These are phyloP conservation scores for Ammospiza nelsoni DNA, from an alignment of 2,113 vertebrate genomes.

Conservation along the genomic window DNA sequence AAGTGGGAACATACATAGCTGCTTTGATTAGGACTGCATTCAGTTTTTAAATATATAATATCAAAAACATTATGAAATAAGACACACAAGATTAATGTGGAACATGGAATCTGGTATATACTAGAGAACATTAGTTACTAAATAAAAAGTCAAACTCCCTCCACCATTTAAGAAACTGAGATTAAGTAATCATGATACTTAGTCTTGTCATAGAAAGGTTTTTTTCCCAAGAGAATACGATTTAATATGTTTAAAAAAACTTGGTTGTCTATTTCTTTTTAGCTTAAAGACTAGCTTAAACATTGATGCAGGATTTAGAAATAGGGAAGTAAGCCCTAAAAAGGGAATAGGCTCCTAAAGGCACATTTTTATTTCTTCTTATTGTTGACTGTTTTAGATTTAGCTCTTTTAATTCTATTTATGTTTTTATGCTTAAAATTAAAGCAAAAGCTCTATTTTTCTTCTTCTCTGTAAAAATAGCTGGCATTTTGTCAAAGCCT, in stretches of 20 bases:
- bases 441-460: background rate
- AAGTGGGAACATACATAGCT: background rate
- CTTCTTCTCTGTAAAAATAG: background rate
- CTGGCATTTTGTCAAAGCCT: background rate
- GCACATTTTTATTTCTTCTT: background rate
- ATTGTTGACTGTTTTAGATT: background rate
- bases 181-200: background rate
- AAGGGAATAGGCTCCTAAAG: background rate
- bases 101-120: background rate
- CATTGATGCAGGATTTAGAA: background rate
- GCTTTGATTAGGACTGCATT: background rate
- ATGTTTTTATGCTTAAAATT: background rate
- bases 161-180: background rate
- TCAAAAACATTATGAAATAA: background rate
- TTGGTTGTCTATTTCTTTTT: background rate
- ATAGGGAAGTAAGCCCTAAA: background rate
- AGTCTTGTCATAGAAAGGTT: background rate
- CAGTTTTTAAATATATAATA: background rate
- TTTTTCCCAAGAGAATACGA: background rate
- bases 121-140: background rate
- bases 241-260: background rate
- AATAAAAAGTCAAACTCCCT: background rate
- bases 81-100: background rate
- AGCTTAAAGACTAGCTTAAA: background rate
- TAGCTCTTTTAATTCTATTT: background rate